phyloP scores from a whole-genome alignment of 2,797 vertebrate species.

The Numenius phaeopus region DNA sequence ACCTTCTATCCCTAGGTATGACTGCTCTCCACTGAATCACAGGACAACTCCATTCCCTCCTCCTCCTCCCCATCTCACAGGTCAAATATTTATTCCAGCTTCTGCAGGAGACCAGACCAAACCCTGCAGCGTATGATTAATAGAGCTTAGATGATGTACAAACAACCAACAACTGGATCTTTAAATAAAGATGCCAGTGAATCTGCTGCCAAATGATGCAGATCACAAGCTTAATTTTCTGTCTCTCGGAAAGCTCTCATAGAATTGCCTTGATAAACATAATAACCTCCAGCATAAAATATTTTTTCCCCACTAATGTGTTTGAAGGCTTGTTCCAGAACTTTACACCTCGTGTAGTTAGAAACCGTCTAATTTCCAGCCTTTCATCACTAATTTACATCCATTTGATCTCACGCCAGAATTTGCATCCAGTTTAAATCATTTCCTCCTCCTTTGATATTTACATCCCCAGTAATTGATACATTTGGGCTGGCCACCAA shows the following conservation, averaged over 20 bases:
- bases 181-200: neutral
- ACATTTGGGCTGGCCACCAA: neutral
- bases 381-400: neutral
- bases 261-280: neutral
- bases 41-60: neutral
- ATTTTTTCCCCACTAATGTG: neutral
- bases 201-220: neutral
- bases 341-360: neutral
- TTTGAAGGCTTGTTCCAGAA: neutral
- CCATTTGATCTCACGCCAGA: neutral
- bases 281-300: neutral
- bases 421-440: neutral
- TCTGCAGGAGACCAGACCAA: neutral
- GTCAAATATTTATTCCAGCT: neutral
- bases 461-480: neutral
- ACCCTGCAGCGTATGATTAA: neutral
- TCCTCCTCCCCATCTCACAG: neutral
- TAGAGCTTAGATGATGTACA: neutral
- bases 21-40: too few relatives aligned
- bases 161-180: neutral
- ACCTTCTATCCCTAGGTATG: neutral
- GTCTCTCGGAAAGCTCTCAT: neutral
- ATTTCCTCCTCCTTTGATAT: neutral
- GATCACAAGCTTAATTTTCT: neutral
- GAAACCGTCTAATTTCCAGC: neutral